Percentiles rank a stretch among this genome's conserved stretches.
phyloP scores from a whole-genome alignment of 2,888 invertebrate species.

The Monoplex corrugatus region DNA sequence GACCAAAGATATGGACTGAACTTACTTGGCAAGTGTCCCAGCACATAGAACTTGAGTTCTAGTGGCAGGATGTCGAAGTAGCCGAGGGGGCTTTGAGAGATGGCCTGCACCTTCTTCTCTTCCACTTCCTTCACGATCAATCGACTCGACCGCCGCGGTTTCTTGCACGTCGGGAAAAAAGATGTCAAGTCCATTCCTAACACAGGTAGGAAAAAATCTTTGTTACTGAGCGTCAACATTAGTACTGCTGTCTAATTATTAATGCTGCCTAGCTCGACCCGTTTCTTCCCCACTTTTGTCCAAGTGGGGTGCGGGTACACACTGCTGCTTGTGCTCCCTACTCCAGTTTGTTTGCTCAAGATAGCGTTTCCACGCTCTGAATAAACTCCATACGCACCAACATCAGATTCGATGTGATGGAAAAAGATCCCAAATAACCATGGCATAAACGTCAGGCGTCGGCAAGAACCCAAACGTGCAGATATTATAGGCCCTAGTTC shows the following conservation, averaged over 20 bases:
- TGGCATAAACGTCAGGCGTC: too few relatives aligned
- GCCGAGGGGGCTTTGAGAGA: constrained; percentile 72
- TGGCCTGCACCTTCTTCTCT: constrained; percentile 64
- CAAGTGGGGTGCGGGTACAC: too few relatives aligned
- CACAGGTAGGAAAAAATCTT: neutral
- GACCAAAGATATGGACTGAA: too few relatives aligned
- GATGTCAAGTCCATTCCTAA: constrained; percentile 69
- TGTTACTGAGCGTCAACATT: neutral
- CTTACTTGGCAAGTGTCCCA: constrained; percentile 76
- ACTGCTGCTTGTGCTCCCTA: neutral
- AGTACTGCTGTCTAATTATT: neutral
- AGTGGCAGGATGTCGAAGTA: constrained; percentile 78
- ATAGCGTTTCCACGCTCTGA: too few relatives aligned
- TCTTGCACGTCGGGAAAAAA: constrained; percentile 74
- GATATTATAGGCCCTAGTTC: too few relatives aligned
- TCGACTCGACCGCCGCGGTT: constrained; percentile 75
- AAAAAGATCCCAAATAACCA: too few relatives aligned
- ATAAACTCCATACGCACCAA: too few relatives aligned
- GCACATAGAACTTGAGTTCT: constrained; percentile 78
- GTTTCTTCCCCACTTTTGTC: neutral
- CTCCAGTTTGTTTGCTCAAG: neutral
- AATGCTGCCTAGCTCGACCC: neutral
- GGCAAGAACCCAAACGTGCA: too few relatives aligned
- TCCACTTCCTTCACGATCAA: constrained; percentile 73
- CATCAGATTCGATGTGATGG: too few relatives aligned